Evolutionary conservation across 1,140 invertebrate species (phyloP), one percentile per base, ranked within the genome.

Genomic region (Polyergus mexicanus): DNA sequence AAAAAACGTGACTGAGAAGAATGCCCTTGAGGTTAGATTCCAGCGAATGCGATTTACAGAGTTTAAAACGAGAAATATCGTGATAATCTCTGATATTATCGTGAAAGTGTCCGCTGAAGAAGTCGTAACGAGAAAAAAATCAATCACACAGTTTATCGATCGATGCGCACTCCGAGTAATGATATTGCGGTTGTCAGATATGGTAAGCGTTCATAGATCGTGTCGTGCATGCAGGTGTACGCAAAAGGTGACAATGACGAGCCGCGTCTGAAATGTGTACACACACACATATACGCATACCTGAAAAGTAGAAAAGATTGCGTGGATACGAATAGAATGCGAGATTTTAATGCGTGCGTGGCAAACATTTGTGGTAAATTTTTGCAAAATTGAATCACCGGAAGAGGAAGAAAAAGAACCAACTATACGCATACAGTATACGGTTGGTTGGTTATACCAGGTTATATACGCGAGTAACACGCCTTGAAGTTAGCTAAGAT

Each of bases 291-390:
- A 19, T 19, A 51, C 66, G 35, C 81, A 47, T 88, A 93, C 91
- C 90, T 91, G 68, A 81, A 63, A 3, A 91, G 71, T 60, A 87
- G 25, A 60, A 89, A 75, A 22, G 89, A 90, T 13, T 88, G 85
- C 16, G 60, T 44, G 19, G 87, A 76, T 41, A 85, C 22, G 28
- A 86, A 71, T n/a, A 85, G 51, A 38, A 88, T 41, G 32, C 89
- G 90, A 62, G 74, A 85, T 76, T 68, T 87, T 19, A 91, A 47
- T 0, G 89, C 19, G 47, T 72, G 71, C 44, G 80, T 32, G 22
- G 84, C 74, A 2, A 92, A 85, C 92, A 93, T 93, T 88, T 62
- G 78, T 71, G 10, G 28, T 28, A 19, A 68, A 69, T 69, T 75
- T 68, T 75, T 58, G 11, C 35, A 13, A 68, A n/a, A 35, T 25